Evolutionary conservation across 1,140 invertebrate genomes (phyloP).

Genomic region (Protaetia brevitarsis): DNA sequence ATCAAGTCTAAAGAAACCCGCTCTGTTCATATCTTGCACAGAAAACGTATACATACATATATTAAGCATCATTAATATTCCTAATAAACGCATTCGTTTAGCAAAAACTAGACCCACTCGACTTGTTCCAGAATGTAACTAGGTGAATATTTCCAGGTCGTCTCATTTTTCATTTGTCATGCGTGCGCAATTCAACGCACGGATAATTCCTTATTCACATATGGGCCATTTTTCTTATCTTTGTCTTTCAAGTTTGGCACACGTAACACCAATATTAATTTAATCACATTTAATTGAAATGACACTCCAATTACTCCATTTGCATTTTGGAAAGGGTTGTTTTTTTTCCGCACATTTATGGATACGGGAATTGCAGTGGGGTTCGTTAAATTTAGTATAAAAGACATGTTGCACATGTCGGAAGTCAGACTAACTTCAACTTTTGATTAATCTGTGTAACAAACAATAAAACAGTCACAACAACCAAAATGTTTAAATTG

Average conservation of each 20-base stretch:
- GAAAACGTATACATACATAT: background rate
- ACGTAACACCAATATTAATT: background rate
- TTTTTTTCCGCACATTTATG: background rate
- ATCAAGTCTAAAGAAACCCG: too few relatives aligned
- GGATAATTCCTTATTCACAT: background rate
- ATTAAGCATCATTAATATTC: background rate
- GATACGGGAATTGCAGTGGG: slow-evolving; percentile 5
- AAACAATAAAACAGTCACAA: slow-evolving; percentile 15
- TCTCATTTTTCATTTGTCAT: background rate
- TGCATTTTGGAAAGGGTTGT: background rate
- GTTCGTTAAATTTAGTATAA: background rate
- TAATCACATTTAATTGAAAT: background rate
- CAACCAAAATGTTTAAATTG: slow-evolving; percentile 28
- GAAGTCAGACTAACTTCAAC: background rate
- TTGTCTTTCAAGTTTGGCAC: background rate
- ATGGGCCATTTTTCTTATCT: background rate
- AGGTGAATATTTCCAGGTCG: background rate
- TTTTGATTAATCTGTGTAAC: slow-evolving; percentile 16
- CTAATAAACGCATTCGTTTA: background rate
- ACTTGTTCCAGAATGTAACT: slow-evolving; percentile 1
- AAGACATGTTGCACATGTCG: background rate
- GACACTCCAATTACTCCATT: background rate
- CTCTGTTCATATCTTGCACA: background rate
- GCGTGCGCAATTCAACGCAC: background rate
- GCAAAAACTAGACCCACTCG: background rate